Evolutionary conservation across 2,888 invertebrate species (phyloP).

Genomic region (Hermodice carunculata): DNA sequence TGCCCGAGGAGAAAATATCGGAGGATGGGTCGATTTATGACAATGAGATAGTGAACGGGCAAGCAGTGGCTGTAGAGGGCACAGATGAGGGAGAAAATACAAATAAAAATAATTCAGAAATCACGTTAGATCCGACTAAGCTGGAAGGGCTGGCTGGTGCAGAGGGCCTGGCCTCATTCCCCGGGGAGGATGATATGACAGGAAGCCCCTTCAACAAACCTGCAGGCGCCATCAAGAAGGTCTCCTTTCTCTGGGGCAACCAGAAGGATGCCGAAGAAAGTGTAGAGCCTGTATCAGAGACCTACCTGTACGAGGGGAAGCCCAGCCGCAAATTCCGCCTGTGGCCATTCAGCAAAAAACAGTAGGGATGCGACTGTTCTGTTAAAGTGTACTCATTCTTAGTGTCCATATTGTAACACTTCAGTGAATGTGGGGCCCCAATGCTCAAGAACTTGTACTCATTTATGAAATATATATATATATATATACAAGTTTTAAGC

Average conservation of each 20-base stretch:
- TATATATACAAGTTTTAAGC: no score
- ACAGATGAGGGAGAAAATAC: background rate
- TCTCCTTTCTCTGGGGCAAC: constrained; percentile 7
- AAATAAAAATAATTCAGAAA: background rate
- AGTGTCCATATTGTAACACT: no score
- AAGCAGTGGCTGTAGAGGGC: background rate
- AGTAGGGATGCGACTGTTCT: no score
- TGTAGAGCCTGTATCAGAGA: background rate
- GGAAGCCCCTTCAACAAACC: constrained; percentile 8
- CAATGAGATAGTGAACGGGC: background rate
- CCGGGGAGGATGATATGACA: background rate
- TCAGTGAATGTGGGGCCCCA: no score
- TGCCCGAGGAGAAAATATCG: background rate
- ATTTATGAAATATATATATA: no score
- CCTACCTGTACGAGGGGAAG: constrained; percentile 13
- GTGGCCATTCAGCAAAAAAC: no score
- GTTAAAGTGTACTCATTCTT: no score
- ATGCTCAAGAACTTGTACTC: no score
- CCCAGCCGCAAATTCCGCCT: background rate
- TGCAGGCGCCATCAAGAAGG: constrained; percentile 17
- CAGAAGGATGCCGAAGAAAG: constrained; percentile 2
- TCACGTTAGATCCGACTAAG: constrained; percentile 6
- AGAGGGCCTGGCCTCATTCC: background rate
- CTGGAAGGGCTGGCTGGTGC: background rate
- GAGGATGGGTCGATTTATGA: background rate